Evolutionary conservation across 2,888 invertebrate genomes (phyloP).

Genomic region (Cryptosula pallasiana): DNA sequence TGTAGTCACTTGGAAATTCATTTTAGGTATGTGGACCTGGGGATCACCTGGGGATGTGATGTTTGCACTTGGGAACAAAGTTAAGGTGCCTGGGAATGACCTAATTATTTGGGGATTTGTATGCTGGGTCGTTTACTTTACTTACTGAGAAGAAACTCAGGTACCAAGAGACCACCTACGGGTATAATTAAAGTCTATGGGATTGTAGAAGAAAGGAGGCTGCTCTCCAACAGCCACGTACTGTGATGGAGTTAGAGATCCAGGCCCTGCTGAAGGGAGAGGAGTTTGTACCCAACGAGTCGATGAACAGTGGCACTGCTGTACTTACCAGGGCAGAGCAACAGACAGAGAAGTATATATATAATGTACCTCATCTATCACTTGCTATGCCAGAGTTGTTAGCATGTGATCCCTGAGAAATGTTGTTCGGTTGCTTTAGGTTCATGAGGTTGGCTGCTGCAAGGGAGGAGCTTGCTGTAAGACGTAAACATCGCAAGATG

Average conservation of each 20-base stretch:
- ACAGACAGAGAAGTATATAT: background rate
- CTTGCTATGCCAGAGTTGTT: too few relatives aligned
- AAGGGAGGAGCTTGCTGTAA: slow-evolving; percentile 9
- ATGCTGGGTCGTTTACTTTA: background rate
- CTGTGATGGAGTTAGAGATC: slow-evolving; percentile 20
- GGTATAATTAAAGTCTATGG: too few relatives aligned
- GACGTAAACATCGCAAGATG: slow-evolving; percentile 14
- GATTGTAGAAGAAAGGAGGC: slow-evolving; percentile 11
- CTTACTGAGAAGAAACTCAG: background rate
- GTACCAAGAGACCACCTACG: background rate
- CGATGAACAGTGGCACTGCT: background rate
- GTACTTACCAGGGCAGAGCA: slow-evolving; percentile 1
- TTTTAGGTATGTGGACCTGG: too few relatives aligned
- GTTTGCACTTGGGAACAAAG: too few relatives aligned
- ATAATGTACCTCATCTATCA: too few relatives aligned
- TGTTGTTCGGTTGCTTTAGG: too few relatives aligned
- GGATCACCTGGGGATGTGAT: too few relatives aligned
- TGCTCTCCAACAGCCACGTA: slow-evolving; percentile 8
- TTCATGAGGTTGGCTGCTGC: background rate
- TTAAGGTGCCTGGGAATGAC: too few relatives aligned
- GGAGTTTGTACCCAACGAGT: background rate
- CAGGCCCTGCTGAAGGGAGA: slow-evolving; percentile 11
- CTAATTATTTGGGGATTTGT: too few relatives aligned
- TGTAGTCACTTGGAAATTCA: too few relatives aligned
- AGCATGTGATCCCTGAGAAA: too few relatives aligned